Evolutionary conservation across 2,797 vertebrate genomes (phyloP).

Genomic region (Nyctalus aviator): DNA sequence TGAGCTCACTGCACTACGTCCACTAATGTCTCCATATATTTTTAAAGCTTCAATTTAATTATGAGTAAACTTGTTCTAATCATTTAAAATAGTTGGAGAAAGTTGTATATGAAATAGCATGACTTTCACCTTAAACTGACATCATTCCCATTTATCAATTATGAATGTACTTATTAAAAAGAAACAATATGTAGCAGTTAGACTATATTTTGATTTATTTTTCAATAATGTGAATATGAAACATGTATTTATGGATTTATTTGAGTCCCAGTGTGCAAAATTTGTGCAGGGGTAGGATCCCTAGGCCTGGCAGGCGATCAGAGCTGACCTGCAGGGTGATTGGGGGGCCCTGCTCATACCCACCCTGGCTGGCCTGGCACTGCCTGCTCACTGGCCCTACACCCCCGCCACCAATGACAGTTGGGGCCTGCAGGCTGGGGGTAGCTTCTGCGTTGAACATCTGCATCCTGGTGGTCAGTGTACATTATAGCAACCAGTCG

Average conservation of each 20-base stretch:
- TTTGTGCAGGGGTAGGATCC: too few relatives aligned
- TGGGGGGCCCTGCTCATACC: too few relatives aligned
- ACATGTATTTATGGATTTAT: neutral
- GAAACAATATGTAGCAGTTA: neutral
- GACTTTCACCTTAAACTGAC: neutral
- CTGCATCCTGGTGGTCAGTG: too few relatives aligned
- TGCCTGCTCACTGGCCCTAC: too few relatives aligned
- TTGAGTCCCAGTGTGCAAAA: neutral
- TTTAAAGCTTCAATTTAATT: neutral
- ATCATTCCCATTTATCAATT: neutral
- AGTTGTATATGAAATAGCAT: neutral
- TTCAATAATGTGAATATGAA: neutral
- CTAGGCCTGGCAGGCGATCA: too few relatives aligned
- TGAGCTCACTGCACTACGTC: neutral
- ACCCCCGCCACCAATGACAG: too few relatives aligned
- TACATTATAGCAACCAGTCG: too few relatives aligned
- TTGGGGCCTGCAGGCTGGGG: too few relatives aligned
- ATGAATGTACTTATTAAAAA: neutral
- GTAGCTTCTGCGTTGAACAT: too few relatives aligned
- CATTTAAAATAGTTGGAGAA: neutral
- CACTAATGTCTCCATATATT: neutral
- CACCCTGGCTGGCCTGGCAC: too few relatives aligned
- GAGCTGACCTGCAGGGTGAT: too few relatives aligned
- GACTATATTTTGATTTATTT: constrained; percentile 3
- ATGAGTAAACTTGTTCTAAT: neutral